Conservation (phyloP, 1,140 invertebrate species). For the Frieseomelitta varia region DNA sequence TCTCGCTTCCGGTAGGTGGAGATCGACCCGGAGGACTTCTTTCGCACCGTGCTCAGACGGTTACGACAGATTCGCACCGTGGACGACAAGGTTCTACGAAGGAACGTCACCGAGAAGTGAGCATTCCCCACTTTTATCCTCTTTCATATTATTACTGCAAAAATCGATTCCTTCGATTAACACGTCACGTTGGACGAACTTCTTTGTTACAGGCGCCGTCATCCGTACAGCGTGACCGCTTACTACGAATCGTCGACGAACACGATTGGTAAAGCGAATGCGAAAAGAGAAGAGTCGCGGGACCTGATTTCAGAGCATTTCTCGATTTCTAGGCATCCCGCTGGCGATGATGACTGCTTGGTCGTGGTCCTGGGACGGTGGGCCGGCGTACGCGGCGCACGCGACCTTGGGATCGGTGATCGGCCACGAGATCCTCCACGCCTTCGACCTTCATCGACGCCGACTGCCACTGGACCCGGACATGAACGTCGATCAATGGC, state of each 20-base stretch:
- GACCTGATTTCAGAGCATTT: not conserved
- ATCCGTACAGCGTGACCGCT: slow-evolving; percentile 82
- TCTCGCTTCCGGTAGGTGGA: slow-evolving; percentile 74
- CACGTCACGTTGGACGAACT: not conserved
- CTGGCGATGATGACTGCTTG: slow-evolving; percentile 85
- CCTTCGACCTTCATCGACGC: slow-evolving; percentile 81
- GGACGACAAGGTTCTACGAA: slow-evolving; percentile 66
- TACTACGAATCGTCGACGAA: slow-evolving; percentile 86
- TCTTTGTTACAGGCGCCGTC: slow-evolving; percentile 74
- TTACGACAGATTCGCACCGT: slow-evolving; percentile 77
- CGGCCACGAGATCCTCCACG: slow-evolving; percentile 83
- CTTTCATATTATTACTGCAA: too few species aligned
- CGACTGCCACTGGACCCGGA: slow-evolving; percentile 66
- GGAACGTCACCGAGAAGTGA: slow-evolving; percentile 71
- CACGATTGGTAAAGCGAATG: slow-evolving; percentile 83
- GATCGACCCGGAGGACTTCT: slow-evolving; percentile 84
- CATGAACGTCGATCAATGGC: slow-evolving; percentile 78
- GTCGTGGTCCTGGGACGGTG: slow-evolving; percentile 82
- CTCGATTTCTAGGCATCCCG: slow-evolving; percentile 82
- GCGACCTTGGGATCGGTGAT: slow-evolving; percentile 82
- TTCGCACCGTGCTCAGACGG: slow-evolving; percentile 82
- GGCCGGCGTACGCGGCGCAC: slow-evolving; percentile 80
- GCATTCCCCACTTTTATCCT: not conserved
- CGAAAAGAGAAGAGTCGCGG: too few species aligned
- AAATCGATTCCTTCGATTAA: too few species aligned